Evolutionary conservation across 1,140 invertebrate species (phyloP), one percentile per base, ranked within the genome.

Genomic region (Zaprionus davidi): DNA sequence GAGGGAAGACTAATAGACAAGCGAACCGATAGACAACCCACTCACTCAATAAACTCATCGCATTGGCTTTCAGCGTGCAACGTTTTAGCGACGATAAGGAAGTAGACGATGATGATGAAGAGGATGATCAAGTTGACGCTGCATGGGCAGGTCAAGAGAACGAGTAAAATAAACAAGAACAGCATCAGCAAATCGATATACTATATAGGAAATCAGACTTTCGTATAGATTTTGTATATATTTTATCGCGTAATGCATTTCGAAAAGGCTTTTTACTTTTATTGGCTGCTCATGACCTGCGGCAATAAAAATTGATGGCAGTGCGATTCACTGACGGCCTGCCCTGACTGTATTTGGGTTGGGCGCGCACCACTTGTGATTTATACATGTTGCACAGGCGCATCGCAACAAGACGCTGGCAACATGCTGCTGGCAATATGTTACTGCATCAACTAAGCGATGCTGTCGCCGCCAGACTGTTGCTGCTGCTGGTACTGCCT

Each of bases 231-330:
- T 49, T 9, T 20, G 4, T 22, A 24, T 24, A 20, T 51, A 63
- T 56, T 66, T 62, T 66, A 69, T 78, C 71, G 79, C 41, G 41
- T 71, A 76, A 62, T 79, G 68, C 73, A 79, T 67, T 71, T 17
- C 38, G 46, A 31, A 67, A 69, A 60, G 62, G 51, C 58, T 77
- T 82, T 86, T 74, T 68, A 71, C 57, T 72, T 88, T 90, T 87
- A 90, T 86, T 78, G 71, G 68, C 82, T 85, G 82, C 75, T 81
- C 82, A 85, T 87, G 83, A 87, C 83, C 83, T 87, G 83, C 80
- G 79, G 83, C 83, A 87, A 87, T 87, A 87, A 77, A 74, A 65
- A 76, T 74, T 86, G 64, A 80, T 86, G 70, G 41, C 41, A 46
- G 41, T 17, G n/a, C n/a, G n/a, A 17, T n/a, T 17, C n/a, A 17